Evolutionary conservation across 2,113 vertebrate species (phyloP).

Genomic region (Nycticryphes semicollaris): DNA sequence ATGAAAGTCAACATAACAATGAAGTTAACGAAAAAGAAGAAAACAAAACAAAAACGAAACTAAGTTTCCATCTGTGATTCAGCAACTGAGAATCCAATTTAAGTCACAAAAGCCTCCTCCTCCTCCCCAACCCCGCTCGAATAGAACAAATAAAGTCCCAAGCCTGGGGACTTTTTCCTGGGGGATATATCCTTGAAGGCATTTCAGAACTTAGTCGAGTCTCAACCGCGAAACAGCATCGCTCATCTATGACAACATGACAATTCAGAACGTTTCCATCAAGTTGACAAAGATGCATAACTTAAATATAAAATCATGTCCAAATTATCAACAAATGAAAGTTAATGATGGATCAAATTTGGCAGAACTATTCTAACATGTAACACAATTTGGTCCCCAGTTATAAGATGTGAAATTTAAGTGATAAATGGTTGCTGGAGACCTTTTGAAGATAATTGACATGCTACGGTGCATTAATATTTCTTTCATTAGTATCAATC

Average conservation of each 20-base stretch:
- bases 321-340: constrained; percentile 60
- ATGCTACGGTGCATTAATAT: constrained; percentile 59
- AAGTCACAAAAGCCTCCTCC: background rate
- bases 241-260: background rate
- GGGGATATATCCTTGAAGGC: background rate
- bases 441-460: constrained; percentile 53
- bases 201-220: background rate
- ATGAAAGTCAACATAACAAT: background rate
- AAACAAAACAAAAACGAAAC: background rate
- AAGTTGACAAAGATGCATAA: constrained; percentile 46
- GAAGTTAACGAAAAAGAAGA: background rate
- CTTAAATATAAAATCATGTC: constrained; percentile 54
- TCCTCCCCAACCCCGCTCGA: background rate
- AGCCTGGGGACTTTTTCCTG: background rate
- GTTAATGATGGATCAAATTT: constrained; percentile 64
- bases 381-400: background rate
- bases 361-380: constrained; percentile 30
- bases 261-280: constrained; percentile 11
- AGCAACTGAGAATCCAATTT: background rate
- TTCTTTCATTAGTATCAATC: constrained; percentile 39
- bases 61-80: background rate
- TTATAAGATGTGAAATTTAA: background rate
- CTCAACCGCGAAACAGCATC: background rate
- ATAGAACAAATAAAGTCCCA: background rate
- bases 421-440: constrained; percentile 3